These are phyloP conservation scores for Rotaria socialis DNA, from an alignment of 2,888 invertebrate genomes.

Conservation along the genomic window DNA sequence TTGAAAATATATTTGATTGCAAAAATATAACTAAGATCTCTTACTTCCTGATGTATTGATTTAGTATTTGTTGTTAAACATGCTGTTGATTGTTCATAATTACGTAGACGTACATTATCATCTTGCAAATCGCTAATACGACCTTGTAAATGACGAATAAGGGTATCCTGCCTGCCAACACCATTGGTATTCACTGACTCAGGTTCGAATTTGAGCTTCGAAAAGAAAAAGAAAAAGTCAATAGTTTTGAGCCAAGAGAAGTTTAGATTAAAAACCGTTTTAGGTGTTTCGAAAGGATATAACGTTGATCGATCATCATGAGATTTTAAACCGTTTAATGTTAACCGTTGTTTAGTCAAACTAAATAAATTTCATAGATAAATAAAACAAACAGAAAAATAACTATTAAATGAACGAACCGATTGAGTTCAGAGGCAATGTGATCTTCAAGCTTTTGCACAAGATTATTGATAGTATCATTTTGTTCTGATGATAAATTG, in stretches of 20 bases:
- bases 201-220: neutral
- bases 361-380: neutral
- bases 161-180: neutral
- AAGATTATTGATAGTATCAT: conserved; percentile 19
- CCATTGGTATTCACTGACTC: neutral
- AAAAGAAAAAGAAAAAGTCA: too few species aligned
- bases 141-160: conserved; percentile 12
- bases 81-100: neutral
- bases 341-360: conserved; percentile 4
- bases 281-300: neutral
- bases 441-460: conserved; percentile 28
- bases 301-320: neutral
- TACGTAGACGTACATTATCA: neutral
- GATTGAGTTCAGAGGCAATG: neutral
- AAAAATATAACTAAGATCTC: too few species aligned
- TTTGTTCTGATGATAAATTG: neutral
- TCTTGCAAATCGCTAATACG: neutral
- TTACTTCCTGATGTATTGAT: too few species aligned
- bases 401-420: neutral
- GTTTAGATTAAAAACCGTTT: neutral
- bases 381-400: too few species aligned
- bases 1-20: too few species aligned
- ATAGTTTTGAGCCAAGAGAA: too few species aligned
- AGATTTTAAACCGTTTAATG: neutral
- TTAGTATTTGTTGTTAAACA: neutral